Conservation (phyloP, 2,113 vertebrate genomes). For the Burhinus bistriatus region DNA sequence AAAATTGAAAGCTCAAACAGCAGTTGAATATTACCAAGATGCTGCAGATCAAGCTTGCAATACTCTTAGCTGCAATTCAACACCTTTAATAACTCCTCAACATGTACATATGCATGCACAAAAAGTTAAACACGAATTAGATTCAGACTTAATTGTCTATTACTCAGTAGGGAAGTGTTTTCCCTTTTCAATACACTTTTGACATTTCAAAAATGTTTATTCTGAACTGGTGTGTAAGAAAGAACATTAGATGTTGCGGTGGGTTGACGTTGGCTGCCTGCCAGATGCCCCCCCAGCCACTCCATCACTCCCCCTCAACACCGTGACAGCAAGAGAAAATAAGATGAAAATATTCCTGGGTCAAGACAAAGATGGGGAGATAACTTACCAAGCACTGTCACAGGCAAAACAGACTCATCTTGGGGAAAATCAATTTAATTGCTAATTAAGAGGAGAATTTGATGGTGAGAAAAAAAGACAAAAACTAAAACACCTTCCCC, state of each 20-base stretch:
- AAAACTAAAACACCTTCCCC: not conserved
- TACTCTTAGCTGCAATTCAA: not conserved
- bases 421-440: not conserved
- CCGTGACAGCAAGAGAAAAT: not conserved
- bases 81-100: not conserved
- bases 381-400: not conserved
- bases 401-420: not conserved
- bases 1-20: not conserved
- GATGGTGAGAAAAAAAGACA: not conserved
- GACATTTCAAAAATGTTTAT: not conserved
- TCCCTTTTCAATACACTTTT: not conserved
- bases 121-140: not conserved
- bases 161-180: not conserved
- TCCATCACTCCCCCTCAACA: not conserved
- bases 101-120: not conserved
- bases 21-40: not conserved
- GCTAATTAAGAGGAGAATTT: not conserved
- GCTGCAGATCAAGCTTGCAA: not conserved
- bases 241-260: not conserved
- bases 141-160: not conserved
- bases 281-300: not conserved
- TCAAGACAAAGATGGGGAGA: not conserved
- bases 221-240: not conserved
- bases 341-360: not conserved
- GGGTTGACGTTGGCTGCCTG: not conserved